Base-by-base conservation (phyloP, 1,140 invertebrate species). In the Palaemon carinicauda region DNA sequence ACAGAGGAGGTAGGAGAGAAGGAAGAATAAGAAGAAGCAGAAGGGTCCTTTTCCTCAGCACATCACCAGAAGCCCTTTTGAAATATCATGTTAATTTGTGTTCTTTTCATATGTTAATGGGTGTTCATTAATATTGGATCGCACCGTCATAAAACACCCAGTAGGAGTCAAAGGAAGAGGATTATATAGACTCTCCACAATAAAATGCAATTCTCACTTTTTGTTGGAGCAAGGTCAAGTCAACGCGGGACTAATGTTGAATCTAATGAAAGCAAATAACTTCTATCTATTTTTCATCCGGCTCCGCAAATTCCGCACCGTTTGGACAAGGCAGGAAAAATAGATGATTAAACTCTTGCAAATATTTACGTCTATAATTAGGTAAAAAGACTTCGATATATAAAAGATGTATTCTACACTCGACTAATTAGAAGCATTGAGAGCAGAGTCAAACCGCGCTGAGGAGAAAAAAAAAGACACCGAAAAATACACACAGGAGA, bases 341-440 rank as follows among this genome's bases (percentile, higher is more conserved):
- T 69, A 69, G 24, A 69, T 69, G 65, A 69, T 69, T 69, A 69
- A 69, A 69, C 65, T 69, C 65, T 27, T 69, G 65, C 65, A 69
- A 69, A 69, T 69, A 69, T 69, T 69, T 69, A 69, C 65, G 65
- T 69, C 65, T 69, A 69, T 69, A 69, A 69, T 69, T 69, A 69
- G 65, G 65, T 27, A 69, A 69, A 69, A 69, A 69, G 65, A 31
- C 65, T 31, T 27, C 41, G 29, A 69, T 69, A 69, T 69, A 69
- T 31, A 69, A 69, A 69, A 69, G 29, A 31, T 69, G 24, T 69
- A 31, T 24, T 24, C 65, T 69, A 69, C n/a, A 27, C 24, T 41
- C 41, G 17, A 31, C 65, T 69, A 69, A 69, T 69, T 69, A 69
- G 65, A 31, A 24, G 24, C 65, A 69, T 27, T 31, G 65, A 27